phyloP scores from a whole-genome alignment of 2,888 invertebrate species.

The Piscicola geometra region DNA sequence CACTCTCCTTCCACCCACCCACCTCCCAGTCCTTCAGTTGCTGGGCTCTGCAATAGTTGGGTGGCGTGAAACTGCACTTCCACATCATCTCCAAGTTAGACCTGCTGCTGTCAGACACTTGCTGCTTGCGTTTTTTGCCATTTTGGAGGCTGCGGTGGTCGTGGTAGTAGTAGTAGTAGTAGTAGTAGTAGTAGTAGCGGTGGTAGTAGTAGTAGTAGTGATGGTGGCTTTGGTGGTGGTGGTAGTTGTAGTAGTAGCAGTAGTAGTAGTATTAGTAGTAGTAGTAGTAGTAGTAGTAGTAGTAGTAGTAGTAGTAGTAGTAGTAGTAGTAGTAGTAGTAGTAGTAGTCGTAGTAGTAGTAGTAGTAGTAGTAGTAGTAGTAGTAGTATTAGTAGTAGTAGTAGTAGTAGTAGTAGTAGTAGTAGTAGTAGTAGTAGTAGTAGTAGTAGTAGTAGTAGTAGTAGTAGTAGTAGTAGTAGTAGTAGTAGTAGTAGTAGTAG shows the following conservation, averaged over 20 bases:
- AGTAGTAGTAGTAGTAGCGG: slow-evolving; percentile 18
- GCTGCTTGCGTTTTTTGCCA: no score
- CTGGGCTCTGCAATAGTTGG: slow-evolving; percentile 8
- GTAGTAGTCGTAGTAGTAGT: neutral
- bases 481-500: neutral
- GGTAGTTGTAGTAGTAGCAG: slow-evolving; percentile 16
- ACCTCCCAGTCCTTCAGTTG: slow-evolving; percentile 27
- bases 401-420: neutral
- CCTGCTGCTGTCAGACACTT: neutral
- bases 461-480: neutral
- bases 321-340: neutral
- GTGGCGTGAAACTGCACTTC: neutral
- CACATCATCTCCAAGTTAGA: slow-evolving; percentile 16
- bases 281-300: slow-evolving; percentile 11
- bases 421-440: neutral
- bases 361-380: no score
- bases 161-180: slow-evolving; percentile 18
- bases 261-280: slow-evolving; percentile 15
- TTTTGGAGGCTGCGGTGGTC: neutral
- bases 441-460: no score
- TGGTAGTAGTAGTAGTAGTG: slow-evolving; percentile 18
- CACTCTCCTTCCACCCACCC: no score
- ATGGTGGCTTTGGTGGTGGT: slow-evolving; percentile 6
- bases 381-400: neutral
- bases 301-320: neutral